These are phyloP conservation scores for Vollenhovia emeryi DNA, from an alignment of 1,140 invertebrate species.

Conservation along the genomic window DNA sequence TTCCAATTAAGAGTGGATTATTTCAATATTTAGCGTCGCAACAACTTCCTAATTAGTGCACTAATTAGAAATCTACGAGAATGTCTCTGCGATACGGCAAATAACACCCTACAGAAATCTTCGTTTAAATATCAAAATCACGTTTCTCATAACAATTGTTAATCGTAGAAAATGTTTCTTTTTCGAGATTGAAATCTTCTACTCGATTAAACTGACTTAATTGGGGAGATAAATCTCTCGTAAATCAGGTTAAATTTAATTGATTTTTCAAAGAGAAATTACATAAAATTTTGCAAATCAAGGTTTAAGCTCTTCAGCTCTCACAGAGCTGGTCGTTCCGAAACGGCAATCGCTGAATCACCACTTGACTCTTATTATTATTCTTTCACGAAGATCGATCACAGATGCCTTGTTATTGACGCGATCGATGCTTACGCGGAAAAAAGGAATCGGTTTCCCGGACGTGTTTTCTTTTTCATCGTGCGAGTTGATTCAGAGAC, in stretches of 20 bases:
- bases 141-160: not conserved
- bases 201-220: not conserved
- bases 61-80: slow-evolving; percentile 21
- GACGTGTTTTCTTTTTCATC: slow-evolving; percentile 39
- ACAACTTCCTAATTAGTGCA: slow-evolving; percentile 3
- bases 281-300: not conserved
- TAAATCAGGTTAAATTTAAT: not conserved
- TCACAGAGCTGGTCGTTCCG: not conserved
- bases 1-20: not conserved
- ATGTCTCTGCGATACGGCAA: not conserved
- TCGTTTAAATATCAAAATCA: slow-evolving; percentile 2
- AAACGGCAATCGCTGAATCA: not conserved
- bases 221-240: not conserved
- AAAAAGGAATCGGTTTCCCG: slow-evolving; percentile 19
- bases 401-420: not conserved
- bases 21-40: slow-evolving; percentile 14
- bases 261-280: not conserved
- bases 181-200: not conserved
- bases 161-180: not conserved
- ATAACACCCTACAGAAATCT: not conserved
- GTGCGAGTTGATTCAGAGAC: slow-evolving; percentile 24
- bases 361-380: slow-evolving; percentile 23
- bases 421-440: slow-evolving; percentile 27
- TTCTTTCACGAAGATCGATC: not conserved
- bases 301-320: not conserved